Evolutionary conservation across 2,888 invertebrate genomes (phyloP).

Genomic region (Eupsilia transversa): DNA sequence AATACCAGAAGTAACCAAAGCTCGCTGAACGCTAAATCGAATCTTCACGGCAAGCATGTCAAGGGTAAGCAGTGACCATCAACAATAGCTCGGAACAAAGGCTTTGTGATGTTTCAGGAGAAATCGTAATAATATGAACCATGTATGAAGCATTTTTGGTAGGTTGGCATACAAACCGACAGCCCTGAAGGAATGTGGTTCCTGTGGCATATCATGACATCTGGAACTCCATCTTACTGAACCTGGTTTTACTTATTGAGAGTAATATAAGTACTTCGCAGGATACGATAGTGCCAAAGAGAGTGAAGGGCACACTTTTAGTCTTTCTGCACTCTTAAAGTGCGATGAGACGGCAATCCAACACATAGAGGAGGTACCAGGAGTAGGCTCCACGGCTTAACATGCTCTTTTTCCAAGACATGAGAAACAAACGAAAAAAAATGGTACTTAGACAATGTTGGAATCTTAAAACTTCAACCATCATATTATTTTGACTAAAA

Average conservation of each 20-base stretch:
- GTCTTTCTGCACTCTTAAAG: too few relatives aligned
- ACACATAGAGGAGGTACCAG: too few relatives aligned
- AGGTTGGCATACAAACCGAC: not conserved
- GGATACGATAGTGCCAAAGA: too few relatives aligned
- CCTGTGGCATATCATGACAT: not conserved
- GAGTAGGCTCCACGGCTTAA: too few relatives aligned
- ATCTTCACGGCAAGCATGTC: constrained; percentile 46
- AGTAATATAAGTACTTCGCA: too few relatives aligned
- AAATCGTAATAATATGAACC: constrained; percentile 6
- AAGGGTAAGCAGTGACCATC: constrained; percentile 48
- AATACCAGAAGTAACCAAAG: constrained; percentile 45
- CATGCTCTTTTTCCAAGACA: too few relatives aligned
- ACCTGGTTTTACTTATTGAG: too few relatives aligned
- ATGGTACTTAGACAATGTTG: not conserved
- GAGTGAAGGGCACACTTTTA: too few relatives aligned
- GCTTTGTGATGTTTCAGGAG: constrained; percentile 21
- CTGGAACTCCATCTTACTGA: not conserved
- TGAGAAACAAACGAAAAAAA: not conserved
- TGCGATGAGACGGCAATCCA: too few relatives aligned
- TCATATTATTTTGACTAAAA: not conserved
- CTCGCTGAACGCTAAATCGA: constrained; percentile 20
- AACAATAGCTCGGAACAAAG: constrained; percentile 42
- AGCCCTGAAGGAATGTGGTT: not conserved
- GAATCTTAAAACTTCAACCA: not conserved
- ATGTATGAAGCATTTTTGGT: constrained; percentile 15